These are phyloP conservation scores for Carollia perspicillata DNA, from an alignment of 2,113 vertebrate species.

Conservation along the genomic window DNA sequence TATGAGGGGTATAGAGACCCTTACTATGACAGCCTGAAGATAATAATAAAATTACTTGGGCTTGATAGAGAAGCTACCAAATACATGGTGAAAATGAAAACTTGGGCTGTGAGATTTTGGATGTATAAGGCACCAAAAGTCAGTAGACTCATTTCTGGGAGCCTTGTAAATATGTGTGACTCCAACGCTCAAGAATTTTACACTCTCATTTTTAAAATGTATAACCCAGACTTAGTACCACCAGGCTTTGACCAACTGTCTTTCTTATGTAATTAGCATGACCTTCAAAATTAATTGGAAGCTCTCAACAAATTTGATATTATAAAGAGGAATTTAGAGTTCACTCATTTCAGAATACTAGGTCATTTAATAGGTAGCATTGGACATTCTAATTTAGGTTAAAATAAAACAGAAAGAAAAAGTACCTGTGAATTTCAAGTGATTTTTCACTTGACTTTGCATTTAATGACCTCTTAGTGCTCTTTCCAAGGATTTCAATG, in stretches of 20 bases:
- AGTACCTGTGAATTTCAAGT: neutral
- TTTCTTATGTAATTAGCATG: neutral
- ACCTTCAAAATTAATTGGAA: neutral
- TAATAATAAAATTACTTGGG: neutral
- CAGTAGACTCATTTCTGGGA: neutral
- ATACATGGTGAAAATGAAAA: neutral
- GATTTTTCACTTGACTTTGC: neutral
- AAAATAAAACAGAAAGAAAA: slow-evolving; percentile 15
- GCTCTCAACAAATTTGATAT: neutral
- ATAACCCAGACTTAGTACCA: neutral
- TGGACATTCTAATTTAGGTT: neutral
- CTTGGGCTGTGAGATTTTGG: neutral
- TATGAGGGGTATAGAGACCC: neutral
- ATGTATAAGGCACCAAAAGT: neutral
- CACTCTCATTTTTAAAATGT: neutral
- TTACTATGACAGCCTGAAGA: neutral
- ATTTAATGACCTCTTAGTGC: neutral
- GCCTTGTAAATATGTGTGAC: neutral
- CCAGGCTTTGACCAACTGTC: neutral
- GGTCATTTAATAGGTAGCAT: neutral
- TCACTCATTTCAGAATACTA: neutral
- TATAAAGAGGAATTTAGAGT: neutral
- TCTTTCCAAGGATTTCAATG: neutral
- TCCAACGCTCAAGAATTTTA: neutral
- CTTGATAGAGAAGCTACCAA: neutral